A percentile compares a stretch with the other conserved stretches of the same genome.
These are phyloP conservation scores for Brassicogethes aeneus DNA, from an alignment of 2,888 invertebrate genomes.

Conservation along the genomic window DNA sequence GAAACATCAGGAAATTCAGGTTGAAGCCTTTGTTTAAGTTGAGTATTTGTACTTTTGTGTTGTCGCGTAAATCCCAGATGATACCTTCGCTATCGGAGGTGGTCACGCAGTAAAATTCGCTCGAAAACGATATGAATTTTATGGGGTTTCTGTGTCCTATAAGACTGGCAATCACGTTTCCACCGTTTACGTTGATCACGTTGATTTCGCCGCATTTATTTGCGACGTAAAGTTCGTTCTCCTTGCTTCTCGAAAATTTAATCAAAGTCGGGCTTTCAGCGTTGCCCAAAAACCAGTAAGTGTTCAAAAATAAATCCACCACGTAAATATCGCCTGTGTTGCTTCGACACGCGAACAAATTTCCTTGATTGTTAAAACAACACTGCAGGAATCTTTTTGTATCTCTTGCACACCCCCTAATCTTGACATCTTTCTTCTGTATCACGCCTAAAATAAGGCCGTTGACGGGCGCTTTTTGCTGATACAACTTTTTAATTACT, in stretches of 20 bases:
- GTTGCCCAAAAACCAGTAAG: not conserved
- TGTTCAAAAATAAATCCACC: not conserved
- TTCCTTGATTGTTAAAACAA: not conserved
- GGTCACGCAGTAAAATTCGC: constrained; percentile 48
- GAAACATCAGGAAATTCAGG: constrained; percentile 45
- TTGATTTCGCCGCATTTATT: constrained; percentile 42
- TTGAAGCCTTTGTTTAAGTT: constrained; percentile 30
- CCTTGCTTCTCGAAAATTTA: constrained; percentile 46
- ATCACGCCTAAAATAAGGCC: not conserved
- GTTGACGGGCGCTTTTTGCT: not conserved
- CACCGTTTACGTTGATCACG: constrained; percentile 47
- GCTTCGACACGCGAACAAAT: not conserved
- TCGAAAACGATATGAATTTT: constrained; percentile 50
- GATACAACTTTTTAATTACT: too few species aligned
- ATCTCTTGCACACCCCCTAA: not conserved
- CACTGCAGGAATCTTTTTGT: not conserved
- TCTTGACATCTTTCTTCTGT: not conserved
- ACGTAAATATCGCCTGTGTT: not conserved
- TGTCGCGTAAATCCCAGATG: constrained; percentile 53
- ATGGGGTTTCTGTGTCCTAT: constrained; percentile 51
- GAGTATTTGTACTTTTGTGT: constrained; percentile 44
- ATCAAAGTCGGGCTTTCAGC: constrained; percentile 40
- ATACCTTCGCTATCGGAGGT: constrained; percentile 54
- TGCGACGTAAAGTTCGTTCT: constrained; percentile 47
- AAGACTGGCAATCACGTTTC: constrained; percentile 39